Evolutionary conservation across 2,888 invertebrate genomes (phyloP).

Genomic region (Pinctada fucata): DNA sequence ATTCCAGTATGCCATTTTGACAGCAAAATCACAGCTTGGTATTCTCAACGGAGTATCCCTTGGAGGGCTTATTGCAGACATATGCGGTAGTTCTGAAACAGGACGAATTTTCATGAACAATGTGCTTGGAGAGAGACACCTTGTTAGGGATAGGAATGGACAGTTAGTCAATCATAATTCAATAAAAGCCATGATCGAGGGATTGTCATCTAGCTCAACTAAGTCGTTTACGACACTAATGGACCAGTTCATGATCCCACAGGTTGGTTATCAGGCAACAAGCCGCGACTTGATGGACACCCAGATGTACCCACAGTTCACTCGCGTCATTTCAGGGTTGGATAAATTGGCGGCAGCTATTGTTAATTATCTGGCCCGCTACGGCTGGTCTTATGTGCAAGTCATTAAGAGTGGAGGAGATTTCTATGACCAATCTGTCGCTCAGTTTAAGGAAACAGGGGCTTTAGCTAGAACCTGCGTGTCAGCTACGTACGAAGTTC

Average conservation of each 20-base stretch:
- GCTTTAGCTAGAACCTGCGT: constrained; percentile 55
- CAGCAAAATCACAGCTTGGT: constrained; percentile 37
- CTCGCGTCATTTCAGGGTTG: constrained; percentile 62
- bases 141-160: constrained; percentile 49
- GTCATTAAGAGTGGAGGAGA: constrained; percentile 65
- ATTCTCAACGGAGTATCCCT: constrained; percentile 55
- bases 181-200: constrained; percentile 62
- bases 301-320: constrained; percentile 57
- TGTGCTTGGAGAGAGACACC: constrained; percentile 55
- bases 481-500: constrained; percentile 48
- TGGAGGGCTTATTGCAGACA: constrained; percentile 64
- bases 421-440: constrained; percentile 45
- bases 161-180: constrained; percentile 56
- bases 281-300: constrained; percentile 44
- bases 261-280: constrained; percentile 70
- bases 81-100: constrained; percentile 57
- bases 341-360: constrained; percentile 64
- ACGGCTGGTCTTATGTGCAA: constrained; percentile 76
- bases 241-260: constrained; percentile 79
- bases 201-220: constrained; percentile 49
- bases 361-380: constrained; percentile 68
- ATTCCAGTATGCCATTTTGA: constrained; percentile 60
- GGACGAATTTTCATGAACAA: constrained; percentile 60
- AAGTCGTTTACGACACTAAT: constrained; percentile 75
- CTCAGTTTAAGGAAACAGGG: constrained; percentile 43